phyloP scores from a whole-genome alignment of 2,888 invertebrate genomes.

The Drosophila testacea region DNA sequence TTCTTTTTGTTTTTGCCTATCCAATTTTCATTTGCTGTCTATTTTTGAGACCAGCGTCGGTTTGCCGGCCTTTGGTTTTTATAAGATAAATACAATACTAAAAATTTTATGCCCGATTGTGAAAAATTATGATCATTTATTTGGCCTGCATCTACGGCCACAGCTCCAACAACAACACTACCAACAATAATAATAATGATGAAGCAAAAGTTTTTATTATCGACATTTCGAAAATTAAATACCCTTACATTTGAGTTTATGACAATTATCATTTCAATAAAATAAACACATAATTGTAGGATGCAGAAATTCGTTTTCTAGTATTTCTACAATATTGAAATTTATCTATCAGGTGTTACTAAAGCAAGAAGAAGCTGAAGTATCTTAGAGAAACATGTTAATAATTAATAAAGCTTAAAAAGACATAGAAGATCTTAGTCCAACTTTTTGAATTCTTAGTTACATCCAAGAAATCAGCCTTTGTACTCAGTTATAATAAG shows the following conservation, averaged over 20 bases:
- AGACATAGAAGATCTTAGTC: too few species aligned
- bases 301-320: too few species aligned
- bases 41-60: constrained; percentile 29
- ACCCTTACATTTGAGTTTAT: not conserved
- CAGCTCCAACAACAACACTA: not conserved
- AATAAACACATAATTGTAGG: too few species aligned
- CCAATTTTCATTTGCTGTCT: constrained; percentile 28
- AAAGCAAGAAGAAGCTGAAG: too few species aligned
- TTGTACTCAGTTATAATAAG: too few species aligned
- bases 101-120: constrained; percentile 40
- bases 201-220: not conserved
- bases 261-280: too few species aligned
- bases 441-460: too few species aligned
- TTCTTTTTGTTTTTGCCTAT: constrained; percentile 13
- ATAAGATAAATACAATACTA: constrained; percentile 39
- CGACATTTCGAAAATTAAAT: not conserved
- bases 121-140: constrained; percentile 44
- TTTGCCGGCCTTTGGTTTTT: constrained; percentile 17
- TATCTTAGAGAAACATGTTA: too few species aligned
- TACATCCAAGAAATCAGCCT: too few species aligned
- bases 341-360: too few species aligned
- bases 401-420: too few species aligned
- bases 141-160: constrained; percentile 3
- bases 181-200: constrained; percentile 4
- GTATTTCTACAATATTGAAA: too few species aligned